Evolutionary conservation across 2,113 vertebrate genomes (phyloP).

Genomic region (Poicephalus gulielmi): DNA sequence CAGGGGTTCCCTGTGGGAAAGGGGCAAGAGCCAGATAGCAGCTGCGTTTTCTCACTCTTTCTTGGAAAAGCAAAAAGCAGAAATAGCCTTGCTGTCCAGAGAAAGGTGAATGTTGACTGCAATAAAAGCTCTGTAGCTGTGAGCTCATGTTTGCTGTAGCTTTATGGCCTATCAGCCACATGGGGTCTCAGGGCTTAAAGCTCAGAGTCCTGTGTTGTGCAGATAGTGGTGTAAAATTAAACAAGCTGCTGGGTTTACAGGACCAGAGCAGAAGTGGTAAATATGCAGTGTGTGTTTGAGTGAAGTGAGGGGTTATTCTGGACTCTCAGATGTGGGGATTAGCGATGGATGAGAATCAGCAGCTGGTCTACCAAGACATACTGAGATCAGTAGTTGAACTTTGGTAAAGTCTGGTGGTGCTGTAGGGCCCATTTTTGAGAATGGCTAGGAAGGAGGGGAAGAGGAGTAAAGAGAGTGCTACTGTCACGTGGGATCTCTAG

Average conservation of each 20-base stretch:
- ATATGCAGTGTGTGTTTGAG: neutral
- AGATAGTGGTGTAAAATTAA: neutral
- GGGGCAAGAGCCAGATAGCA: neutral
- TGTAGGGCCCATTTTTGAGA: neutral
- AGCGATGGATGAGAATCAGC: neutral
- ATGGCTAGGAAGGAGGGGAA: neutral
- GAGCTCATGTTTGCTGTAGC: neutral
- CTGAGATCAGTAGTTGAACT: neutral
- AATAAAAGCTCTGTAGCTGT: constrained; percentile 11
- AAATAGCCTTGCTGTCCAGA: neutral
- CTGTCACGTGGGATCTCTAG: neutral
- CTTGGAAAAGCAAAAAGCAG: constrained; percentile 13
- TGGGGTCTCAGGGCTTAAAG: neutral
- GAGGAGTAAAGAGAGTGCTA: neutral
- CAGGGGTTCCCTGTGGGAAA: neutral
- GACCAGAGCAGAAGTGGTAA: neutral
- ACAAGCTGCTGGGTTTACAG: neutral
- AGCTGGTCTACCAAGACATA: neutral
- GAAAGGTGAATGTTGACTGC: neutral
- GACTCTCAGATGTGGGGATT: accelerated
- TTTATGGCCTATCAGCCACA: neutral
- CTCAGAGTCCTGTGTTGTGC: neutral
- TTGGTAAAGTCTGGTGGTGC: neutral
- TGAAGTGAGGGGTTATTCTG: neutral
- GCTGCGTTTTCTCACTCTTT: neutral